A percentile compares a stretch with the other conserved stretches of the same genome.
These are phyloP conservation scores for Phoenicopterus ruber DNA, from an alignment of 2,113 vertebrate species.

Conservation along the genomic window DNA sequence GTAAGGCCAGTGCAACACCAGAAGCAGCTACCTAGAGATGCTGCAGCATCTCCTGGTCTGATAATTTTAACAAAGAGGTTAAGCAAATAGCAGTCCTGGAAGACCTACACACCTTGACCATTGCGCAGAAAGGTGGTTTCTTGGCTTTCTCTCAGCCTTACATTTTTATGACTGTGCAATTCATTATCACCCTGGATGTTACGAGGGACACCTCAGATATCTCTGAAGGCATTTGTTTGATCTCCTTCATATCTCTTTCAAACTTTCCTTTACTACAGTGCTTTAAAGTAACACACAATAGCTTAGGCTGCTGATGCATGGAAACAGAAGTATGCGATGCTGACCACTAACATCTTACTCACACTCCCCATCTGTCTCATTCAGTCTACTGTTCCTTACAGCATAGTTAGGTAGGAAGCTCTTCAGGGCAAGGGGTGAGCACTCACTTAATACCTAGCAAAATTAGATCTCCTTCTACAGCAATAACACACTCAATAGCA, in stretches of 20 bases:
- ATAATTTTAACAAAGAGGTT: neutral
- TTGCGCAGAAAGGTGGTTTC: neutral
- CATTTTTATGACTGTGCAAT: neutral
- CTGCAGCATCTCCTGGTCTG: fast-evolving
- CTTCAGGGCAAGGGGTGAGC: fast-evolving
- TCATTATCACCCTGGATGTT: neutral
- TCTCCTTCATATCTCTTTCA: neutral
- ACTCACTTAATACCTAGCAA: neutral
- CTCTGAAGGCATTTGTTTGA: neutral
- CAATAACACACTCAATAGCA: neutral
- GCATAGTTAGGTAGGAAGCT: fast-evolving
- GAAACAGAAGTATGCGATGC: neutral
- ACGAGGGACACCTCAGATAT: neutral
- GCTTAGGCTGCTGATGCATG: neutral
- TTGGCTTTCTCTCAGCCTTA: neutral
- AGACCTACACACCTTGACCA: neutral
- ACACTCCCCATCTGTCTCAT: fast-evolving
- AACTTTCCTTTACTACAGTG: neutral
- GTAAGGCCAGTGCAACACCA: neutral
- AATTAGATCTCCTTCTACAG: neutral
- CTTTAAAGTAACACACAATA: neutral
- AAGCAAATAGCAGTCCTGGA: neutral
- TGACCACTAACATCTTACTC: neutral
- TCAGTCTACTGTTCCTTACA: neutral
- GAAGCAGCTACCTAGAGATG: neutral